Evolutionary conservation across 2,113 vertebrate species (phyloP), one percentile per base, ranked within the genome.

Genomic region (Hippocampus mohnikei): DNA sequence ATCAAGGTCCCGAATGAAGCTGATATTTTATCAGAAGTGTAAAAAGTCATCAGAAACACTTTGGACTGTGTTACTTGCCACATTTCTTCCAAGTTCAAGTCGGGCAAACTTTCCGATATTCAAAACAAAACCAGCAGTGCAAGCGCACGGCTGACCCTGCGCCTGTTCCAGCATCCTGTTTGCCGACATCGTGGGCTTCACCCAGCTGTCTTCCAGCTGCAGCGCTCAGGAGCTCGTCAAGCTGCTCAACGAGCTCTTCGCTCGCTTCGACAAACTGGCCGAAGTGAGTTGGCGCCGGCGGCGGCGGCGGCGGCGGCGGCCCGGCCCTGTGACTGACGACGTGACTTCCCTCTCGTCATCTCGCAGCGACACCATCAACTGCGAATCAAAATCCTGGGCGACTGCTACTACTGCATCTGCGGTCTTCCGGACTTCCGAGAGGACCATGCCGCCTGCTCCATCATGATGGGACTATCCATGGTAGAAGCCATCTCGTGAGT

Each of bases 351-450:
- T 75, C 60, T 5, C 12, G 5, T 68, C 15, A 8, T 73, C 23
- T 67, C 74, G 33, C 89, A 98, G 96, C 89, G 93, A 87, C 89
- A 96, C 81, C 94, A 97, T 81, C 95, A 98, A 79, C 82, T 98
- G 74, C 93, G 96, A 23, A 98, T 98, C 79, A 98, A 98, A 91
- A 98, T 98, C 82, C 90, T 98, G 63, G 96, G 96, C 0, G 96
- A 98, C 86, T 98, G 96, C 67, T 98, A 98, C 82, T 98, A 98
- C 85, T 98, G 96, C 75, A 98, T 98, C 88, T 98, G 95, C 1
- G 96, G 96, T 11, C 91, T 98, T 74, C 96, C 96, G 0, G 95
- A 97, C 81, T 97, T 93, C 85, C 92, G 96, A 1, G 95, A 97
- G 5, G 96, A 98, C 85, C 96, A 98, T 0, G 95, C 96, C 0